Conservation (phyloP, 2,888 invertebrate species). For the Silvanus unidentatus region DNA sequence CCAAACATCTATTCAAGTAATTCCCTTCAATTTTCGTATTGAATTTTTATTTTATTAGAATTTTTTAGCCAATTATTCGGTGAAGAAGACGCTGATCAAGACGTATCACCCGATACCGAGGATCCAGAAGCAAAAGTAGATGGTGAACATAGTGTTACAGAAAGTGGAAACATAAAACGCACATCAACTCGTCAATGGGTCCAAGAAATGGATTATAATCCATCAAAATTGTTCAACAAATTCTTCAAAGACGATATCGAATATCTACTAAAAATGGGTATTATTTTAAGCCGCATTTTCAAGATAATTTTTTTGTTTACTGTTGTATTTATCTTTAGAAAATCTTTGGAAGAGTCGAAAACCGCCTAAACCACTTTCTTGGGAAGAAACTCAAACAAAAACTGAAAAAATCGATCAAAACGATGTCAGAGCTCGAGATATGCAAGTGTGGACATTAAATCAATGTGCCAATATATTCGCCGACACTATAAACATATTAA, state of each 20-base stretch:
- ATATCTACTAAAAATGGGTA: slow-evolving; percentile 83
- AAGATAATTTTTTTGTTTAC: neutral
- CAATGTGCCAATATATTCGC: slow-evolving; percentile 59
- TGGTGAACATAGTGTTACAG: slow-evolving; percentile 53
- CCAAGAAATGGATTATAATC: slow-evolving; percentile 71
- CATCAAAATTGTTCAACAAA: slow-evolving; percentile 83
- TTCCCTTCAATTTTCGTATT: slow-evolving; percentile 28
- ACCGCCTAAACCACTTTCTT: slow-evolving; percentile 74
- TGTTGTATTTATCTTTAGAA: slow-evolving; percentile 41
- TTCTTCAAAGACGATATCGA: slow-evolving; percentile 92
- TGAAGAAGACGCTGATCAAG: slow-evolving; percentile 92
- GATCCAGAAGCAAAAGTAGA: slow-evolving; percentile 80
- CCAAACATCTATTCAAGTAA: slow-evolving; percentile 96
- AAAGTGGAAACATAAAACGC: slow-evolving; percentile 49
- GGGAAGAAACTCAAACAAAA: slow-evolving; percentile 49
- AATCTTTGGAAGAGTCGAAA: slow-evolving; percentile 90
- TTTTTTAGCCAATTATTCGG: slow-evolving; percentile 91
- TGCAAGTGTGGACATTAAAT: slow-evolving; percentile 41
- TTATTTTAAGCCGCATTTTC: too few species aligned
- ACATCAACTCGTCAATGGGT: slow-evolving; percentile 87
- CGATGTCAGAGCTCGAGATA: slow-evolving; percentile 30
- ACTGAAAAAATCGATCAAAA: slow-evolving; percentile 27
- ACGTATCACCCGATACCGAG: slow-evolving; percentile 94
- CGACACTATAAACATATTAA: slow-evolving; percentile 60
- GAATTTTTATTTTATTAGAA: too few species aligned